These are phyloP conservation scores for Dryoscopus gambensis DNA, from an alignment of 2,113 vertebrate species.

Conservation along the genomic window DNA sequence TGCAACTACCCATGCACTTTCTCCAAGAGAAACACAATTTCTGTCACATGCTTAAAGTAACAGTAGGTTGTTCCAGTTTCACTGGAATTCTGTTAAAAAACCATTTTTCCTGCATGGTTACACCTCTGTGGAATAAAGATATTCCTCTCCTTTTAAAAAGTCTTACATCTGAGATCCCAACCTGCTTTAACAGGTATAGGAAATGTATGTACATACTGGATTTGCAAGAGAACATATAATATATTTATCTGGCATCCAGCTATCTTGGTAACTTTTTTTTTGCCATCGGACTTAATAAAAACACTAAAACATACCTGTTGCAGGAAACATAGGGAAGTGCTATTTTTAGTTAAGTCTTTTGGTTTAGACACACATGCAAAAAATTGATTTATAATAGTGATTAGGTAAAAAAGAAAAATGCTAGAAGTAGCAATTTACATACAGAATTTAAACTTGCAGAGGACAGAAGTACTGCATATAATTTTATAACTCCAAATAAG, in stretches of 20 bases:
- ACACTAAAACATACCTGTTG: neutral
- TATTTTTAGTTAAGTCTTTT: neutral
- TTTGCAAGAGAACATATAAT: neutral
- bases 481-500: neutral
- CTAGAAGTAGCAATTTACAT: neutral
- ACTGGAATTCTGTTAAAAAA: neutral
- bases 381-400: neutral
- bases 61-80: neutral
- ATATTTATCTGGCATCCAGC: neutral
- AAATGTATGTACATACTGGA: neutral
- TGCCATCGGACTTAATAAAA: neutral
- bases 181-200: neutral
- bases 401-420: neutral
- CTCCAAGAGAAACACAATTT: neutral
- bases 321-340: neutral
- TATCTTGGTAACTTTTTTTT: neutral
- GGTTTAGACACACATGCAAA: neutral
- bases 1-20: neutral
- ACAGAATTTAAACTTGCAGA: neutral
- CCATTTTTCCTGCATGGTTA: neutral
- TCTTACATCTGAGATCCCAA: neutral
- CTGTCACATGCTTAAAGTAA: neutral
- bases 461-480: neutral
- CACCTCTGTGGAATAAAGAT: neutral
- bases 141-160: neutral